These are phyloP conservation scores for Nephrotoma guestfalica DNA, from an alignment of 2,888 invertebrate species.

Conservation along the genomic window DNA sequence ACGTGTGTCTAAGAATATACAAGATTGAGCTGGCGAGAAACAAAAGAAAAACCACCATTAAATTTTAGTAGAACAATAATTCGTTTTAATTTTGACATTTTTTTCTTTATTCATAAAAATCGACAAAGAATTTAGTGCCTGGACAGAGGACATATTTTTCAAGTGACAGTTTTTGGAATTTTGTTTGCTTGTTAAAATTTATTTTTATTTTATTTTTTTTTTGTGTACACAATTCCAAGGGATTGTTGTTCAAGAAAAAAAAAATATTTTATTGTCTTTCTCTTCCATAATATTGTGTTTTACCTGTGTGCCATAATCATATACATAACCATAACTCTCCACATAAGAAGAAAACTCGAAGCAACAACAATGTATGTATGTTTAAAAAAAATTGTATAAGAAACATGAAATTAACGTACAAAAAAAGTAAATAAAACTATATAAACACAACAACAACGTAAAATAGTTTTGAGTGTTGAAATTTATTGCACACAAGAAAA, in stretches of 20 bases:
- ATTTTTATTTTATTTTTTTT: not conserved
- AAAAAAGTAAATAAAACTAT: not conserved
- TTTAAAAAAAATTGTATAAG: not conserved
- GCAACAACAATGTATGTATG: not conserved
- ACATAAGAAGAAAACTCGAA: not conserved
- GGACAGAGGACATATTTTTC: constrained; percentile 17
- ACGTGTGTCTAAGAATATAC: not conserved
- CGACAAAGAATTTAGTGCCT: constrained; percentile 17
- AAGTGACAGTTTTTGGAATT: constrained; percentile 19
- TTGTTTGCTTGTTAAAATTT: constrained; percentile 7
- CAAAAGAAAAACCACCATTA: not conserved
- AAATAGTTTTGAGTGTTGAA: constrained; percentile 2
- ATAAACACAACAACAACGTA: not conserved
- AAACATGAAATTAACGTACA: not conserved
- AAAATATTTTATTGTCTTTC: not conserved
- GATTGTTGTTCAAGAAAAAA: constrained; percentile 4
- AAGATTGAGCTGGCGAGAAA: not conserved
- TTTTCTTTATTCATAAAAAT: constrained; percentile 4
- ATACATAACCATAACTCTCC: not conserved
- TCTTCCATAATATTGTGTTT: constrained; percentile 2
- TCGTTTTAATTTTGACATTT: constrained; percentile 6
- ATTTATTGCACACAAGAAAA: not conserved
- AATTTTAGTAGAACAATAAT: constrained; percentile 7
- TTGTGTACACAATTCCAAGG: not conserved
- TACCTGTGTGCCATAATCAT: constrained; percentile 3